phyloP scores from a whole-genome alignment of 2,113 vertebrate genomes.

The Todiramphus chloris region DNA sequence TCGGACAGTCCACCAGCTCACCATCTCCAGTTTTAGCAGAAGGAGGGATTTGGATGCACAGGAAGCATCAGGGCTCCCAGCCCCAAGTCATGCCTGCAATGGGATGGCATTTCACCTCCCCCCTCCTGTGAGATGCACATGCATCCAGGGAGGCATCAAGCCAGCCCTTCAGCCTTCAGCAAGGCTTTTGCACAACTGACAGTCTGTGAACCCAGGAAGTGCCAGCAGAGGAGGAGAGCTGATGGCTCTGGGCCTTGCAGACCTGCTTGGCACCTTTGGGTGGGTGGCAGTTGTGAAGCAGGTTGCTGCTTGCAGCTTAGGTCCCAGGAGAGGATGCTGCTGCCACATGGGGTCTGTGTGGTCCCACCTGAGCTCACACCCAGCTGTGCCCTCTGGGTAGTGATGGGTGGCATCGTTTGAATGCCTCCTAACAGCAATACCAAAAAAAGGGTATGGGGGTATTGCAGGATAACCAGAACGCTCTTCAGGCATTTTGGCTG shows the following conservation, averaged over 20 bases:
- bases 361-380: background rate
- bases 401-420: background rate
- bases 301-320: background rate
- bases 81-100: background rate
- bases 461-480: background rate
- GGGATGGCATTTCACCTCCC: background rate
- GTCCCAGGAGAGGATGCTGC: background rate
- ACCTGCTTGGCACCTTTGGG: background rate
- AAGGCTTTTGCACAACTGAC: background rate
- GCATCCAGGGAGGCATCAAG: background rate
- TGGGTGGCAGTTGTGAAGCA: background rate
- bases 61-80: background rate
- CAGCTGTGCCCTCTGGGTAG: background rate
- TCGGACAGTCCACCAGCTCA: background rate
- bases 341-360: accelerated
- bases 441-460: background rate
- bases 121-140: background rate
- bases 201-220: background rate
- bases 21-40: background rate
- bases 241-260: background rate
- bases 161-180: background rate
- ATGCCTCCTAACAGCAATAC: background rate
- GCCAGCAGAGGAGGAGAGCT: background rate
- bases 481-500: background rate
- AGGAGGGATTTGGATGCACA: background rate